Conservation (phyloP, 2,797 vertebrate species). For the Karalla daura region DNA sequence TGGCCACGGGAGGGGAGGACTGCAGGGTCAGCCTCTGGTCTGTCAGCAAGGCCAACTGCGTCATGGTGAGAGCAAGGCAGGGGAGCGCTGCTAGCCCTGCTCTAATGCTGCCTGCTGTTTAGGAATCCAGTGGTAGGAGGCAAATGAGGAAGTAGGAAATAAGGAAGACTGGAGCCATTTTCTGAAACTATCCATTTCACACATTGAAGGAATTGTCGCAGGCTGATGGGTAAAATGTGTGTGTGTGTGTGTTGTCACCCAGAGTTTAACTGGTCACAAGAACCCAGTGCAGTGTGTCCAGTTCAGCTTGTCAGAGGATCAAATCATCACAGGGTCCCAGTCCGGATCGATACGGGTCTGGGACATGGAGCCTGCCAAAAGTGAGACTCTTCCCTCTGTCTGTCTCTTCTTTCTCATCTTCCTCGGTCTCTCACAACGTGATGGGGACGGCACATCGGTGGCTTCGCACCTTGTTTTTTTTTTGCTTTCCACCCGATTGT, state of each 20-base stretch:
- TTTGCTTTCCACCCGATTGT: too few species aligned
- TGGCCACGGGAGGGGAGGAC: slow-evolving; percentile 95
- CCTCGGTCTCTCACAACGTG: too few species aligned
- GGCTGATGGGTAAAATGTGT: neutral
- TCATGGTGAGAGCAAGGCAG: slow-evolving; percentile 88
- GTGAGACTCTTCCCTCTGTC: slow-evolving; percentile 74
- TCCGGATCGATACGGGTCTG: slow-evolving; percentile 96
- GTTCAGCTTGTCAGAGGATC: slow-evolving; percentile 91
- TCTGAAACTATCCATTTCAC: too few species aligned
- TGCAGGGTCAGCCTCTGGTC: slow-evolving; percentile 96
- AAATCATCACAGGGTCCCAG: slow-evolving; percentile 93
- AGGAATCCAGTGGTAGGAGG: too few species aligned
- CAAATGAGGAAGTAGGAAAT: too few species aligned
- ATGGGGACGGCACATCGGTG: too few species aligned
- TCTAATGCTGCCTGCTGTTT: neutral
- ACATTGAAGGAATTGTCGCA: too few species aligned
- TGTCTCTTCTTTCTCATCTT: too few species aligned
- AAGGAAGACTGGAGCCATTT: too few species aligned
- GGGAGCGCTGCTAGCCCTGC: neutral
- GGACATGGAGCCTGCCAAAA: slow-evolving; percentile 98
- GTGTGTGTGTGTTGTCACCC: slow-evolving; percentile 19
- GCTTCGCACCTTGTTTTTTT: too few species aligned
- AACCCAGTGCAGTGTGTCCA: slow-evolving; percentile 92
- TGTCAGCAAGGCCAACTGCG: slow-evolving; percentile 95
- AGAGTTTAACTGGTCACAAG: slow-evolving; percentile 94